Base-by-base conservation (phyloP, 2,888 invertebrate genomes). In the Mylabris sibirica region DNA sequence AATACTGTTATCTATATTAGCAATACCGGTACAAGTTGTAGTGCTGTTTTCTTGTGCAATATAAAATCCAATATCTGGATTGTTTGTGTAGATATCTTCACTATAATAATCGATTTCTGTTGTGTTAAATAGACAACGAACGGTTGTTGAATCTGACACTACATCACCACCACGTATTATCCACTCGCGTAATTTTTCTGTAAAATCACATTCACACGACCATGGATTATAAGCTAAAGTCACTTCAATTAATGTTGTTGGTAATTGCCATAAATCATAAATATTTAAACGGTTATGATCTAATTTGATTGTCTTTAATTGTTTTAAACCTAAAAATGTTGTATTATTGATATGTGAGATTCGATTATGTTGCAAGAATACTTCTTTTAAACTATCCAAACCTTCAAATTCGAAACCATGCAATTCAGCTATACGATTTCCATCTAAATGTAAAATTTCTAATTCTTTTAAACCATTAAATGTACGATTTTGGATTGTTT, bases 181-280 rank as follows among this genome's bases (percentile, higher is more conserved):
- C 92, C 93, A 95, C 82, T 93, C 92, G 75, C 92, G 90, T 79
- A 93, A 90, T 83, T 88, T 89, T 81, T 91, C 91, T 35, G 91
- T 89, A 80, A 91, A 94, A 78, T 92, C 92, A 84, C 95, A 95
- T 78, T 94, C 92, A 84, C 95, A 95, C 64, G 91, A 90, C 93
- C 93, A 95, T 65, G 92, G 92, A 82, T 95, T 95, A 72, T 87
- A 89, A 14, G 90, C 88, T 70, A 94, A 86, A 63, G 89, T 90
- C 77, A 92, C 87, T 83, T 91, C 89, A 68, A 90, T 89, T 71
- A 91, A 84, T 35, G 89, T 85, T 0, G 88, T 85, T 74, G 91
- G 90, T 75, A 93, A 86, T 82, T 90, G 88, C 93, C 93, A 93
- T 71, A 93, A 89, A 67, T 91, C 87, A 80, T 92, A 88, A 63